Evolutionary conservation across 2,113 vertebrate species (phyloP), one percentile per base, ranked within the genome.

Genomic region (Cyphomyrus discorhynchus): DNA sequence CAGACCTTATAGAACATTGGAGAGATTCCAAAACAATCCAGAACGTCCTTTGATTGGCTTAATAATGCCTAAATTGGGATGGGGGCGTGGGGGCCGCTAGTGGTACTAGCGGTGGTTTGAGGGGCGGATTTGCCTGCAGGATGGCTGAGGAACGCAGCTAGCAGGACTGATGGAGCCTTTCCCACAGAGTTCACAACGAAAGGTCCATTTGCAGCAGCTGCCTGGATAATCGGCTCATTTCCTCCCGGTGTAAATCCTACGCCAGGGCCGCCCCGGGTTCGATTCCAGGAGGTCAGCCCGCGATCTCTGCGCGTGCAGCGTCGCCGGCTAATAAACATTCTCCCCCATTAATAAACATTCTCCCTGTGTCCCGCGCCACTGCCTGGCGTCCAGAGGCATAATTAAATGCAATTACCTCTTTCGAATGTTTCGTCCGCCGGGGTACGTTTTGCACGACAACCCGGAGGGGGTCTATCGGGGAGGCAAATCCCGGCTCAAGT

Each of bases 211-310:
- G 89, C 85, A 27, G 77, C 86, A 83, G 91, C 91, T 92, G 90
- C 84, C 31, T 31, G 90, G 93, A 90, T 92, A 93, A 94, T 94
- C 92, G 89, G 52, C 93, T 93, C 80, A 93, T 94, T 94, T 94
- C 91, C 92, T 92, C 49, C n/a, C 84, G 90, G 90, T 86, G 92
- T 91, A 93, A 94, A 93, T 93, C 91, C 86, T 90, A 58, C 70
- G 52, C 35, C 89, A 89, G 50, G 24, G 89, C 74, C 53, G 90
- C 62, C 47, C 7, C 62, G 62, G 11, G 87, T 50, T 88, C 52
- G 88, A 46, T 94, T 93, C 89, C 50, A 88, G 87, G 56, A 85
- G 8, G 1, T 27, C 87, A 50, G 39, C 47, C 46, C 19, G 21
- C n/a, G 19, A 83, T 46, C 21, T 83, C 19, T 24, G 7, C 39